Evolutionary conservation across 2,113 vertebrate genomes (phyloP).

Genomic region (Notiomystis cincta): DNA sequence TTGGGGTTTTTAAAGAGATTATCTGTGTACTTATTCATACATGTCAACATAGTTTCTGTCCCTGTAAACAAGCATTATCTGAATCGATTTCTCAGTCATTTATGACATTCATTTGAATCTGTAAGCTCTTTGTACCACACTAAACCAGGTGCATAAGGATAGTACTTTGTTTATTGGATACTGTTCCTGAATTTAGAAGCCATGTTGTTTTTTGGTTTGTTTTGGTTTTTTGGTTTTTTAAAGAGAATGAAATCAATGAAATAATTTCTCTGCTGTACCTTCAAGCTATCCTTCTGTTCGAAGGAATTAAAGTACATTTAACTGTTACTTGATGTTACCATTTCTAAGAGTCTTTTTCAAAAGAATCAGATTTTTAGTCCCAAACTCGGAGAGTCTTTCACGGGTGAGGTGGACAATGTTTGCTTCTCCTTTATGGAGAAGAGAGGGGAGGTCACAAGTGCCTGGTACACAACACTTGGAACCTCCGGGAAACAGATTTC

Average conservation of each 20-base stretch:
- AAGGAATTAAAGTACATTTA: conserved; percentile 64
- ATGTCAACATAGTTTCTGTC: conserved; percentile 28
- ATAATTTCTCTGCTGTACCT: conserved; percentile 52
- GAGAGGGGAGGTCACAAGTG: not conserved
- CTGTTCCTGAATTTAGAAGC: conserved; percentile 43
- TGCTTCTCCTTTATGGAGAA: not conserved
- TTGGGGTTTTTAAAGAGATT: not conserved
- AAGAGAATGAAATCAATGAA: conserved; percentile 28
- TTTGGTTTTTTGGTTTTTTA: not conserved
- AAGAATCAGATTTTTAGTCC: not conserved
- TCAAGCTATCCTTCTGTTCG: conserved; percentile 45
- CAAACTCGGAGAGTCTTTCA: not conserved
- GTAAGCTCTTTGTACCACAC: conserved; percentile 39
- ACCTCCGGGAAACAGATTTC: not conserved
- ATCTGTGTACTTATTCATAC: conserved; percentile 14
- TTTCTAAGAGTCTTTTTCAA: conserved; percentile 57
- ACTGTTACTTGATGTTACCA: conserved; percentile 2
- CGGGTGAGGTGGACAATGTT: not conserved
- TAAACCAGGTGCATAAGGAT: not conserved
- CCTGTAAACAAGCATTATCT: conserved; percentile 37
- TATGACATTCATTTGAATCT: conserved; percentile 1
- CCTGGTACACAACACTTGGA: not conserved
- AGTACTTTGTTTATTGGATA: conserved; percentile 18
- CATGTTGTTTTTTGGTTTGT: not conserved
- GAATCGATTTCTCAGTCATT: conserved; percentile 5